Evolutionary conservation across 2,888 invertebrate species (phyloP).

Genomic region (Leptinotarsa tumamoca): DNA sequence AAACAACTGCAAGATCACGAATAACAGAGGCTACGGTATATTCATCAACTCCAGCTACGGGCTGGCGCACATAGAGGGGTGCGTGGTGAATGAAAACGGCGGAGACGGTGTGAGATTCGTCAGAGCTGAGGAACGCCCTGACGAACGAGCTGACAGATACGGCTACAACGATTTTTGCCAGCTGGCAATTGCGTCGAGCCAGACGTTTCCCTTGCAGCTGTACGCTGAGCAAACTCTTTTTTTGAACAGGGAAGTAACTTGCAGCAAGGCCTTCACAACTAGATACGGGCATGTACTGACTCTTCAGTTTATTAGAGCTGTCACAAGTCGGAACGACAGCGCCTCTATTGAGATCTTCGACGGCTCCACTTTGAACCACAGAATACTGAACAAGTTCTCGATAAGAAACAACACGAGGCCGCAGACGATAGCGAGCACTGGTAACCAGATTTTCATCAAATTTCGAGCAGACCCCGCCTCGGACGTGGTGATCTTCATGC

Average conservation of each 20-base stretch:
- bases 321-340: constrained; percentile 80
- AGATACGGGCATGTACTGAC: constrained; percentile 85
- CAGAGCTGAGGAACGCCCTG: constrained; percentile 82
- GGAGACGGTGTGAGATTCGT: constrained; percentile 92
- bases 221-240: constrained; percentile 84
- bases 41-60: constrained; percentile 92
- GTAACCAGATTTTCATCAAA: constrained; percentile 83
- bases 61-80: constrained; percentile 81
- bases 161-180: constrained; percentile 88
- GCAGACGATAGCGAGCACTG: constrained; percentile 86
- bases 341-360: constrained; percentile 84
- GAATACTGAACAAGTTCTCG: constrained; percentile 77
- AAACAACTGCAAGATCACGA: constrained; percentile 83
- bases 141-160: constrained; percentile 79
- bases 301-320: constrained; percentile 85
- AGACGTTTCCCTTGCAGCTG: constrained; percentile 88
- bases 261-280: constrained; percentile 85
- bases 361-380: constrained; percentile 78
- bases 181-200: constrained; percentile 80
- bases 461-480: constrained; percentile 81
- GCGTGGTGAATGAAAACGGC: constrained; percentile 84
- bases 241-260: constrained; percentile 77
- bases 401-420: constrained; percentile 89
- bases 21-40: constrained; percentile 89
- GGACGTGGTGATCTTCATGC: constrained; percentile 81